These are phyloP conservation scores for Porites rus DNA, from an alignment of 92 coral and sea anemone species.

Conservation along the genomic window DNA sequence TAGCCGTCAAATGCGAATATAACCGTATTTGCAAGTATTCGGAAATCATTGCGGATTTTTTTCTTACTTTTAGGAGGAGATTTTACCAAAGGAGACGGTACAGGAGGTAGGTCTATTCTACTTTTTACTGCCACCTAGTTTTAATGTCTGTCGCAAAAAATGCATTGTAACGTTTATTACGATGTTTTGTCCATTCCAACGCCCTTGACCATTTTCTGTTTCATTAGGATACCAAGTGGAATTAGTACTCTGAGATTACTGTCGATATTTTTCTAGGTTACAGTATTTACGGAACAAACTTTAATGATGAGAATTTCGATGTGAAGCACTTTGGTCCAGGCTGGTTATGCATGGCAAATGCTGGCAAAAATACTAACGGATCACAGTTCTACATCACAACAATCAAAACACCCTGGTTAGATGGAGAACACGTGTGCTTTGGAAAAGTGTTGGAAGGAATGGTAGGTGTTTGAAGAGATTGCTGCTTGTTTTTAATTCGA, in stretches of 20 bases:
- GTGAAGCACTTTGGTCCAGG: slow-evolving; percentile 91
- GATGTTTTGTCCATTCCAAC: too few species aligned
- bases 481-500: too few species aligned
- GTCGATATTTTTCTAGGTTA: slow-evolving; percentile 64
- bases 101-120: slow-evolving; percentile 62
- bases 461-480: slow-evolving; percentile 42
- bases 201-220: too few species aligned
- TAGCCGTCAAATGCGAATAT: neutral
- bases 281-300: slow-evolving; percentile 87
- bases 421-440: slow-evolving; percentile 88
- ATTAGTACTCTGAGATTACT: too few species aligned
- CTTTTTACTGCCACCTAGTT: too few species aligned
- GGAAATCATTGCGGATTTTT: neutral
- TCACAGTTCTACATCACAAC: slow-evolving; percentile 95
- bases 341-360: slow-evolving; percentile 96
- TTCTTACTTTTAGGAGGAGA: slow-evolving; percentile 44
- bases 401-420: slow-evolving; percentile 87
- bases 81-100: slow-evolving; percentile 68
- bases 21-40: neutral
- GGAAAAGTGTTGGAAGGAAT: slow-evolving; percentile 96
- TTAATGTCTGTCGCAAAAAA: too few species aligned
- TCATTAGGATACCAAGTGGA: too few species aligned
- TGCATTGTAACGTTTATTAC: too few species aligned
- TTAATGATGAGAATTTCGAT: slow-evolving; percentile 88
- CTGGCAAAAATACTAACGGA: slow-evolving; percentile 87